Percentiles rank a stretch among this genome's conserved stretches.
phyloP scores from a whole-genome alignment of 2,113 vertebrate species.

The Chlamydotis undulata region DNA sequence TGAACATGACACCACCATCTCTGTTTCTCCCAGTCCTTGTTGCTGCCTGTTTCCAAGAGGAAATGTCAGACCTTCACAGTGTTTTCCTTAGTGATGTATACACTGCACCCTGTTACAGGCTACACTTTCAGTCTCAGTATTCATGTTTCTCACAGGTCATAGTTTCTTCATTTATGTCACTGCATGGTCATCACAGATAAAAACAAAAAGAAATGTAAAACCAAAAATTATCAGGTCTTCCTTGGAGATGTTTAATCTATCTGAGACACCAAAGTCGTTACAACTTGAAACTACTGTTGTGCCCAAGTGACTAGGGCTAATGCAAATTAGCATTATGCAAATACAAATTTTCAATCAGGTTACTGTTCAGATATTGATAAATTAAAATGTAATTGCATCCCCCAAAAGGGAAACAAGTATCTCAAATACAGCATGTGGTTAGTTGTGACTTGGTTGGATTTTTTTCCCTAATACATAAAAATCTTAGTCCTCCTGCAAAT shows the following conservation, averaged over 20 bases:
- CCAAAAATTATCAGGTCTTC: neutral
- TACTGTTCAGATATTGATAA: neutral
- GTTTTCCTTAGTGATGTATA: neutral
- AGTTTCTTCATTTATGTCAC: neutral
- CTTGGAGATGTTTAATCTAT: neutral
- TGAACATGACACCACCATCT: neutral
- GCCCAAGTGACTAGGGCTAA: neutral
- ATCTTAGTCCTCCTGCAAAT: neutral
- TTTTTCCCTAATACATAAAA: neutral
- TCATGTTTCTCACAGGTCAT: neutral
- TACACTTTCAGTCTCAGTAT: neutral
- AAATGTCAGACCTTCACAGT: neutral
- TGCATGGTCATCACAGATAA: neutral
- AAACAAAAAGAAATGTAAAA: neutral
- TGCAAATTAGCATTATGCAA: neutral
- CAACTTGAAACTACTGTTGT: neutral
- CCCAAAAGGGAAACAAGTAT: neutral
- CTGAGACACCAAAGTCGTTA: neutral
- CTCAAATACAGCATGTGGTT: neutral
- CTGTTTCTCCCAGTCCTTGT: neutral
- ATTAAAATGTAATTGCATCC: neutral
- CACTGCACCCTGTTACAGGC: neutral
- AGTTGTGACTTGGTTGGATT: neutral
- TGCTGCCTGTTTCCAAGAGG: neutral
- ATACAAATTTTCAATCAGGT: neutral